phyloP scores from a whole-genome alignment of 2,797 vertebrate species.

The Holocentrus rufus region DNA sequence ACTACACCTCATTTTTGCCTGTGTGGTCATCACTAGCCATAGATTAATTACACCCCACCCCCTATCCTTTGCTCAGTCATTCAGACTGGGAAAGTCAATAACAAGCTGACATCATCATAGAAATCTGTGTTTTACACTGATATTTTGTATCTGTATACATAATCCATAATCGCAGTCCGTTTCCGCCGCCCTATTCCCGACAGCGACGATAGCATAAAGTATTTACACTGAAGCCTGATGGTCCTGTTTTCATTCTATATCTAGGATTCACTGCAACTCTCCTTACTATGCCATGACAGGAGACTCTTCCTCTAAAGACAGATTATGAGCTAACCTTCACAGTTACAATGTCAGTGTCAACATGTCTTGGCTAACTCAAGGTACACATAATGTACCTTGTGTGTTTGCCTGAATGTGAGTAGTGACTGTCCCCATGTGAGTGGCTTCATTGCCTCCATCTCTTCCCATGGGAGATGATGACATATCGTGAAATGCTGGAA shows the following conservation, averaged over 20 bases:
- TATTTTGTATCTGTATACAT: conserved; percentile 52
- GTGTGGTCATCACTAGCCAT: conserved; percentile 83
- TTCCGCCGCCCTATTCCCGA: background rate
- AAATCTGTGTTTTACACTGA: conserved; percentile 86
- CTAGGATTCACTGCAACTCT: background rate
- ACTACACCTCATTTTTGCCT: conserved; percentile 83
- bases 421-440: background rate
- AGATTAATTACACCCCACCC: conserved; percentile 87
- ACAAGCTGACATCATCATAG: conserved; percentile 93
- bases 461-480: conserved; percentile 59
- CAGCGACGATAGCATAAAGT: background rate
- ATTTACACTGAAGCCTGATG: background rate
- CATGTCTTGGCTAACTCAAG: background rate
- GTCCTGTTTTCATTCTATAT: background rate
- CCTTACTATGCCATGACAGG: background rate
- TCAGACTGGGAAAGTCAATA: conserved; percentile 94
- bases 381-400: background rate
- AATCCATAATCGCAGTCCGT: conserved; percentile 35
- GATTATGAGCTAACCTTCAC: conserved; percentile 19
- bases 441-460: conserved; percentile 3
- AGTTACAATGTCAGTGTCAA: background rate
- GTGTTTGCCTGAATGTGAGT: conserved; percentile 20
- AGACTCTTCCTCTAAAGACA: background rate
- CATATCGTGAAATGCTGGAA: conserved; percentile 58
- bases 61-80: conserved; percentile 90